A percentile compares a stretch with the other conserved stretches of the same genome.
phyloP scores from a whole-genome alignment of 1,140 invertebrate species.

The Amphibalanus amphitrite region DNA sequence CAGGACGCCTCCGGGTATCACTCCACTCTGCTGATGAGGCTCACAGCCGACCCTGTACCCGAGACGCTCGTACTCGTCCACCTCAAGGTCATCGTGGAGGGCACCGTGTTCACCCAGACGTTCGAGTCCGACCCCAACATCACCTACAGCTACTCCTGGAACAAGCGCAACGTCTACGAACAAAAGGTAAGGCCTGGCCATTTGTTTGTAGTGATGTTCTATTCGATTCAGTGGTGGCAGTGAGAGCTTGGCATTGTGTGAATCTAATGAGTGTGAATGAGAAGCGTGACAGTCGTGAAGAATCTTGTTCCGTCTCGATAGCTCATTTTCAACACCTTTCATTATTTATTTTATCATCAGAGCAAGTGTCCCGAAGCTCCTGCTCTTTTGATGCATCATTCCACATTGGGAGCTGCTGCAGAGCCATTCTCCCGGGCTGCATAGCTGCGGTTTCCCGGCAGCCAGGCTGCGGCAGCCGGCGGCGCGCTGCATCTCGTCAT shows the following conservation, averaged over 20 bases:
- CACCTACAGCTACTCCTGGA: slow-evolving; percentile 90
- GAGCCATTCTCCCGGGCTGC: too few relatives aligned
- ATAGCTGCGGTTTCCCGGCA: too few relatives aligned
- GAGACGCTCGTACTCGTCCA: slow-evolving; percentile 66
- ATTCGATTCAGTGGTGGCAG: background rate
- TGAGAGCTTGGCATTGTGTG: slow-evolving; percentile 2
- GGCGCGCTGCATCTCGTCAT: too few relatives aligned
- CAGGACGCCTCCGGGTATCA: slow-evolving; percentile 79
- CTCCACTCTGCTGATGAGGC: slow-evolving; percentile 74
- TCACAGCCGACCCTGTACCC: slow-evolving; percentile 63
- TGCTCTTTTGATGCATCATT: too few relatives aligned
- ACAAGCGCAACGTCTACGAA: slow-evolving; percentile 89
- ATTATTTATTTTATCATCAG: too few relatives aligned
- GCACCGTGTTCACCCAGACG: slow-evolving; percentile 40
- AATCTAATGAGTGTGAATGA: too few relatives aligned
- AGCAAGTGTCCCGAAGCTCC: too few relatives aligned
- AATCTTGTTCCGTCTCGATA: too few relatives aligned
- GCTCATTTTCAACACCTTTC: too few relatives aligned
- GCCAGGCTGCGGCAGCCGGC: too few relatives aligned
- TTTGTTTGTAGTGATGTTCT: background rate
- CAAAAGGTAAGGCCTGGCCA: slow-evolving; percentile 47
- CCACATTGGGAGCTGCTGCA: too few relatives aligned
- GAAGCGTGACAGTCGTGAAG: too few relatives aligned
- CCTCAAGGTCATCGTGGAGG: slow-evolving; percentile 24
- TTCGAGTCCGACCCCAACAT: slow-evolving; percentile 92